phyloP scores from a whole-genome alignment of 2,113 vertebrate genomes.

The Gobiocypris rarus region DNA sequence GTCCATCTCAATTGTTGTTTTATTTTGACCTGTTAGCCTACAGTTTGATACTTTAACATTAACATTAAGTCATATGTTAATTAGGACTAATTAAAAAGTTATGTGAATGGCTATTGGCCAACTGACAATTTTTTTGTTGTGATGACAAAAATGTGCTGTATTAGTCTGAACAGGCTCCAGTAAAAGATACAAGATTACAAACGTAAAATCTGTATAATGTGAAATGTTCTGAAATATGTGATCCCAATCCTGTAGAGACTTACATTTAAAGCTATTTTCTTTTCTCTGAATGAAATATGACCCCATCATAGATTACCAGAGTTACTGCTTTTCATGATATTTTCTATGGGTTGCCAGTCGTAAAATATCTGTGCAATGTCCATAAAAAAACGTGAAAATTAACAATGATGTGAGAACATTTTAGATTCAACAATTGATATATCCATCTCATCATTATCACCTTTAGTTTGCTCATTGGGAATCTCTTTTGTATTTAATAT shows the following conservation, averaged over 20 bases:
- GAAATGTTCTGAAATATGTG: conserved; percentile 10
- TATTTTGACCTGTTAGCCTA: background rate
- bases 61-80: background rate
- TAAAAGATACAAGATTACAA: background rate
- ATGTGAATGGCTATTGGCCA: background rate
- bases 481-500: background rate
- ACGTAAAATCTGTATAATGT: background rate
- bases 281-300: conserved; percentile 18
- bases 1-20: background rate
- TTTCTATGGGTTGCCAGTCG: conserved; percentile 40
- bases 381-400: background rate
- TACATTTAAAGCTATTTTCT: conserved; percentile 1
- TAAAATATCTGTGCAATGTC: background rate
- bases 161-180: background rate
- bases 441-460: background rate
- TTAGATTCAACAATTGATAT: background rate
- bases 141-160: background rate
- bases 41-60: background rate
- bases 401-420: background rate
- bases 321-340: background rate
- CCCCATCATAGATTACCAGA: background rate
- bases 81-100: background rate
- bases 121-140: background rate
- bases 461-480: background rate
- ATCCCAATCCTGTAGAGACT: background rate